Conservation (phyloP, 2,888 invertebrate genomes). For the Phyto melanocephala region DNA sequence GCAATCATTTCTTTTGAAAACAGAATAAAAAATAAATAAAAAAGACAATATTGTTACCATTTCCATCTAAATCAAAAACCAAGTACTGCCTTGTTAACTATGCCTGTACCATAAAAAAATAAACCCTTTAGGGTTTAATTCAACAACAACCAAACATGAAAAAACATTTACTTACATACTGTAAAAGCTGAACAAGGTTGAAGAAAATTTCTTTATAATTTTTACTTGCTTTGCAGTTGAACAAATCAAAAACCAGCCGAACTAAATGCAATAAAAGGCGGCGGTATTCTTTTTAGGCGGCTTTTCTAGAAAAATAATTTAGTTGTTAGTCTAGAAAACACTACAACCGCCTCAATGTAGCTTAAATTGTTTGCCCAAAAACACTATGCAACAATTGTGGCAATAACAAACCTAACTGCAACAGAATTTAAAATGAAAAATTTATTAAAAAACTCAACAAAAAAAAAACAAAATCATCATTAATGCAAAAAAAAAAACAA, state of each 20-base stretch:
- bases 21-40: not conserved
- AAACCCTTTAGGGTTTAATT: conserved; percentile 24
- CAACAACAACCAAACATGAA: not conserved
- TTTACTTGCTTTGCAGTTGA: conserved; percentile 28
- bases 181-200: not conserved
- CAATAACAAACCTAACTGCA: conserved; percentile 32
- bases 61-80: not conserved
- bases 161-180: not conserved
- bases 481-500: not conserved
- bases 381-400: conserved; percentile 12
- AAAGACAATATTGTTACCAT: conserved; percentile 1
- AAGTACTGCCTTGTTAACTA: conserved; percentile 34
- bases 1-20: not conserved
- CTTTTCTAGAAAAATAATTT: conserved; percentile 39
- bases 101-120: not conserved
- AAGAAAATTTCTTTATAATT: conserved; percentile 38
- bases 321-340: conserved; percentile 45
- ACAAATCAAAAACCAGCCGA: conserved; percentile 46
- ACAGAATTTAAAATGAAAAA: conserved; percentile 14
- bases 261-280: conserved; percentile 36
- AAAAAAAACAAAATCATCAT: conserved; percentile 43
- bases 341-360: conserved; percentile 8
- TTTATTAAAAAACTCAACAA: not conserved
- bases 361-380: conserved; percentile 15
- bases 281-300: conserved; percentile 40